phyloP scores from a whole-genome alignment of 2,113 vertebrate genomes.

The Plecotus auritus region DNA sequence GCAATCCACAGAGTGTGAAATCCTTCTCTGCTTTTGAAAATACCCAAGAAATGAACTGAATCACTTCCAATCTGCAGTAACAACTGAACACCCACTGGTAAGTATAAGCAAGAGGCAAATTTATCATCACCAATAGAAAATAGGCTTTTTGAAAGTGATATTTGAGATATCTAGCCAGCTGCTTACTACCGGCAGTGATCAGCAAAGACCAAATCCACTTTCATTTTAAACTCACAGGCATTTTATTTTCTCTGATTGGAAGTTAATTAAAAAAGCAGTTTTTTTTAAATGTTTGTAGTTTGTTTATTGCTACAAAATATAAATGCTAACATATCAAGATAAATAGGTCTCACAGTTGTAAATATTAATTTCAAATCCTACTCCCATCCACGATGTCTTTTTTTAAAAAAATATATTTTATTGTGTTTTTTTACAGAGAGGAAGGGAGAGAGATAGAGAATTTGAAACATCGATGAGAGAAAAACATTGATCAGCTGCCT shows the following conservation, averaged over 20 bases:
- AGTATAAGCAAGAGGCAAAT: constrained; percentile 70
- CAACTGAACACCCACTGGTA: constrained; percentile 73
- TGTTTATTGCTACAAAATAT: constrained; percentile 56
- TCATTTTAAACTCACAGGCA: constrained; percentile 54
- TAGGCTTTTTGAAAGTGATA: constrained; percentile 70
- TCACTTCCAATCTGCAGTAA: constrained; percentile 65
- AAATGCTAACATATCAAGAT: constrained; percentile 48
- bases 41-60: constrained; percentile 67
- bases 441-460: no score
- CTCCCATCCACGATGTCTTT: not conserved
- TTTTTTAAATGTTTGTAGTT: not conserved
- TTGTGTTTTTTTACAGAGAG: not conserved
- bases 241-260: constrained; percentile 61
- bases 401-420: not conserved
- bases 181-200: constrained; percentile 48
- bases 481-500: no score
- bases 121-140: constrained; percentile 69
- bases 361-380: constrained; percentile 19
- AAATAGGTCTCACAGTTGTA: constrained; percentile 37
- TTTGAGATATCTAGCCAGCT: constrained; percentile 55
- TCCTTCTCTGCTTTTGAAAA: constrained; percentile 68
- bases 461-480: no score
- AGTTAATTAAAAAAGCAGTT: not conserved
- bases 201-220: constrained; percentile 65
- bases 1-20: constrained; percentile 70